Evolutionary conservation across 2,888 invertebrate genomes (phyloP).

Genomic region (Sthenelais limicola): DNA sequence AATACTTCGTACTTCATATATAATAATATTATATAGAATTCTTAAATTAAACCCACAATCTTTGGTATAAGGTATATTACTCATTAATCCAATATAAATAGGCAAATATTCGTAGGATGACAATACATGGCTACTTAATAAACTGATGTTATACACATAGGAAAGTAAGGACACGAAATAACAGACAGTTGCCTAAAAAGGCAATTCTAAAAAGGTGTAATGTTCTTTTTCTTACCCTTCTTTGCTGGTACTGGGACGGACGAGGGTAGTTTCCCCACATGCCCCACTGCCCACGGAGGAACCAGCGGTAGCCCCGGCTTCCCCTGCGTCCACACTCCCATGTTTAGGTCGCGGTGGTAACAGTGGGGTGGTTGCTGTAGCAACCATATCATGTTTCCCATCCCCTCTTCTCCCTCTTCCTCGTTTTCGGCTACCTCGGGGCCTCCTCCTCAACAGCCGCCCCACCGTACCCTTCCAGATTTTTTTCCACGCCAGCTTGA

Average conservation of each 20-base stretch:
- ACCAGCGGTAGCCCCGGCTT: not conserved
- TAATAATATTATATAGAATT: too few species aligned
- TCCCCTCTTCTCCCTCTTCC: constrained; percentile 8
- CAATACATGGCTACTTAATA: too few species aligned
- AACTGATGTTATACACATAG: too few species aligned
- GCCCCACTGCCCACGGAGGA: constrained; percentile 12
- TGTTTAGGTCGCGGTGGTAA: constrained; percentile 7
- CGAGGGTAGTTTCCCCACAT: too few species aligned
- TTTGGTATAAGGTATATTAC: too few species aligned
- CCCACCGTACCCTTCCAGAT: constrained; percentile 38
- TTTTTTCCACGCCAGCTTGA: constrained; percentile 37
- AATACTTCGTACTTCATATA: too few species aligned
- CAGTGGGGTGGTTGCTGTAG: constrained; percentile 26
- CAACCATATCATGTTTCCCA: constrained; percentile 22
- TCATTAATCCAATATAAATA: too few species aligned
- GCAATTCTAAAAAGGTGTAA: too few species aligned
- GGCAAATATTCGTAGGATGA: too few species aligned
- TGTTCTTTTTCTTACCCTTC: constrained; percentile 16
- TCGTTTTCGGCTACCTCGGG: constrained; percentile 19
- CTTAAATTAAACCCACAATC: too few species aligned
- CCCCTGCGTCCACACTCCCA: constrained; percentile 1
- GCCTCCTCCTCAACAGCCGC: constrained; percentile 26
- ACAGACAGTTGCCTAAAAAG: too few species aligned
- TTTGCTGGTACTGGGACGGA: constrained; percentile 32
- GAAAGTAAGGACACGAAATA: too few species aligned